Evolutionary conservation across 2,797 vertebrate genomes (phyloP).

Genomic region (Crypturellus tataupa): DNA sequence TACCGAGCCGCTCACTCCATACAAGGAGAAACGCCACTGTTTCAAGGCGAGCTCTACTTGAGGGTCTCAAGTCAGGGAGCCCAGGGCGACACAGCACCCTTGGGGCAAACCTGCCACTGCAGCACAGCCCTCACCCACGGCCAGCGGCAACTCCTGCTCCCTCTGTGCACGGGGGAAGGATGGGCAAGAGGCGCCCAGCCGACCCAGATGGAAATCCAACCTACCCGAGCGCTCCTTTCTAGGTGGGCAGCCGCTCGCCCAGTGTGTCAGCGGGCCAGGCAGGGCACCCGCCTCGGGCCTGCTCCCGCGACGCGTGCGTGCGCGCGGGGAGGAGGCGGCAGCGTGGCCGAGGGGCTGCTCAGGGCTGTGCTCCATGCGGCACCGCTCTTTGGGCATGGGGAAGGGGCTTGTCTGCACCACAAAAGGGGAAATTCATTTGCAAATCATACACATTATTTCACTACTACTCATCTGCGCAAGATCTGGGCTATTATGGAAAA

Average conservation of each 20-base stretch:
- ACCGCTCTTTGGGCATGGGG: constrained; percentile 29
- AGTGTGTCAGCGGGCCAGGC: too few species aligned
- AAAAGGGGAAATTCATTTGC: neutral
- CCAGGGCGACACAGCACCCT: neutral
- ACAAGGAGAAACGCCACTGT: too few species aligned
- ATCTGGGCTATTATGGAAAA: constrained; percentile 34
- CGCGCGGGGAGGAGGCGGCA: too few species aligned
- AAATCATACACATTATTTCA: neutral
- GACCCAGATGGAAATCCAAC: neutral
- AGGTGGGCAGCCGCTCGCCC: too few species aligned
- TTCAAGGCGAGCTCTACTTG: too few species aligned
- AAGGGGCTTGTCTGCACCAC: constrained; percentile 22
- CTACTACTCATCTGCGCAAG: constrained; percentile 4
- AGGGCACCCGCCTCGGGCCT: too few species aligned
- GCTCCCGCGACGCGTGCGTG: too few species aligned
- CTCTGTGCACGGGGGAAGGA: neutral
- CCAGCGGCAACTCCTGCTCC: neutral
- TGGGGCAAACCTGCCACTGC: neutral
- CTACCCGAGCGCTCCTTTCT: neutral
- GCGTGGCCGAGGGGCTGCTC: too few species aligned
- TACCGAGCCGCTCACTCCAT: neutral
- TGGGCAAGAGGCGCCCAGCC: neutral
- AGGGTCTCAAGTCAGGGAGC: too few species aligned
- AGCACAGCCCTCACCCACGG: neutral
- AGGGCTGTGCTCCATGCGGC: neutral